A percentile compares a stretch with the other conserved stretches of the same genome.
phyloP scores from a whole-genome alignment of 2,888 invertebrate genomes.

The Melanchra persicariae region DNA sequence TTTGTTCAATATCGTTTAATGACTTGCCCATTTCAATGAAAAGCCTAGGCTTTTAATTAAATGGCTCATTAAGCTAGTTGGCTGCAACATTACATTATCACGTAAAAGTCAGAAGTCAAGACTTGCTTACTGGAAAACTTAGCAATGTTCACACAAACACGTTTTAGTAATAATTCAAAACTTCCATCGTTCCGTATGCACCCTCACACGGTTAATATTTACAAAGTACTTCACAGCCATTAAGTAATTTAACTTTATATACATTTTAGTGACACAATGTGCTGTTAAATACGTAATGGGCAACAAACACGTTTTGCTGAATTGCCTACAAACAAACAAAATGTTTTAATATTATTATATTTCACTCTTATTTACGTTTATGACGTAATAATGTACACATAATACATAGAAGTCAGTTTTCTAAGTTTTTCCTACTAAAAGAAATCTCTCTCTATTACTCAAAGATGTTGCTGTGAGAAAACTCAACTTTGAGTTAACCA shows the following conservation, averaged over 20 bases:
- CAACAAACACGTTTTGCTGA: constrained; percentile 14
- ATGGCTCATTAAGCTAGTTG: no score
- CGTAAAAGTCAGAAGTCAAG: neutral
- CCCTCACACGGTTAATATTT: constrained; percentile 32
- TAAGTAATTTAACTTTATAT: constrained; percentile 15
- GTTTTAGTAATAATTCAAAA: constrained; percentile 21
- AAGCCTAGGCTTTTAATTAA: no score
- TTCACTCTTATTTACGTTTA: neutral
- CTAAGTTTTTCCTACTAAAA: no score
- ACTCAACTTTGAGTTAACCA: no score
- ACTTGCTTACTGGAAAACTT: neutral
- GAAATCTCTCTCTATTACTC: no score
- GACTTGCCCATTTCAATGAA: no score
- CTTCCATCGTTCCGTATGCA: constrained; percentile 10
- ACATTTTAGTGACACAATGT: constrained; percentile 44
- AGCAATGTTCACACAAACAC: neutral
- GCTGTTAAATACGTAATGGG: constrained; percentile 41
- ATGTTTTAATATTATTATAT: constrained; percentile 5
- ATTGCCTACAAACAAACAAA: constrained; percentile 25
- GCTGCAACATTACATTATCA: no score
- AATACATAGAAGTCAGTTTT: neutral
- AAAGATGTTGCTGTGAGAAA: no score
- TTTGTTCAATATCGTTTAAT: no score
- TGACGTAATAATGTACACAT: no score
- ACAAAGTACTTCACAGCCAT: constrained; percentile 27